Conservation (phyloP, 2,888 invertebrate species). For the Heliconius ethilla region DNA sequence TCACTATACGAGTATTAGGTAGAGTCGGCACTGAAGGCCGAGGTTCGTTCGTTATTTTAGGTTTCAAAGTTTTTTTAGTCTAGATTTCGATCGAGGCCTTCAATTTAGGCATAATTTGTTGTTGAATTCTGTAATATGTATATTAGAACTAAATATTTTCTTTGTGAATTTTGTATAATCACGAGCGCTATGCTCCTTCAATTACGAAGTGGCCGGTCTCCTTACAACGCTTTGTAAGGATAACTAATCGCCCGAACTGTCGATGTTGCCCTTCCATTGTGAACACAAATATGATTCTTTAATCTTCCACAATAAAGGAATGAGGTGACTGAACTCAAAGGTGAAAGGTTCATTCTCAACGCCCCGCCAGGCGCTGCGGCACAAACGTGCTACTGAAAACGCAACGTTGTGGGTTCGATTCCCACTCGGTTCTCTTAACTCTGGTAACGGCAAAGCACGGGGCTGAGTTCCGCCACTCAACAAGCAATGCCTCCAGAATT, state of each 20-base stretch:
- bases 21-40: not conserved
- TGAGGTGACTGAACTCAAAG: slow-evolving; percentile 14
- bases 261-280: slow-evolving; percentile 11
- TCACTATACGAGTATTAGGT: not conserved
- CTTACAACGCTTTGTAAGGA: slow-evolving; percentile 7
- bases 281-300: slow-evolving; percentile 12
- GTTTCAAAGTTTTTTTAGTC: slow-evolving; percentile 11
- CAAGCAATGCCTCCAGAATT: no score
- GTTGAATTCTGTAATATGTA: not conserved
- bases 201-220: slow-evolving; percentile 6
- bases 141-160: not conserved
- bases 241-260: slow-evolving; percentile 17
- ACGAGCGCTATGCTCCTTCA: not conserved
- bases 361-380: not conserved
- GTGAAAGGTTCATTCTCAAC: slow-evolving; percentile 4
- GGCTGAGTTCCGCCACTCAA: no score
- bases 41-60: not conserved
- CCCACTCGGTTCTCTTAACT: no score
- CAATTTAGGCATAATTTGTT: not conserved
- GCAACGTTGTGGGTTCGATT: no score
- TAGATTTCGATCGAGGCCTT: not conserved
- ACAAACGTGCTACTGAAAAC: no score
- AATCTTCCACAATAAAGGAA: slow-evolving; percentile 14
- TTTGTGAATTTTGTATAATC: not conserved
- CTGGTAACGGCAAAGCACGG: no score